These are phyloP conservation scores for Drosophila buzzatii DNA, from an alignment of 2,888 invertebrate genomes.

Conservation along the genomic window DNA sequence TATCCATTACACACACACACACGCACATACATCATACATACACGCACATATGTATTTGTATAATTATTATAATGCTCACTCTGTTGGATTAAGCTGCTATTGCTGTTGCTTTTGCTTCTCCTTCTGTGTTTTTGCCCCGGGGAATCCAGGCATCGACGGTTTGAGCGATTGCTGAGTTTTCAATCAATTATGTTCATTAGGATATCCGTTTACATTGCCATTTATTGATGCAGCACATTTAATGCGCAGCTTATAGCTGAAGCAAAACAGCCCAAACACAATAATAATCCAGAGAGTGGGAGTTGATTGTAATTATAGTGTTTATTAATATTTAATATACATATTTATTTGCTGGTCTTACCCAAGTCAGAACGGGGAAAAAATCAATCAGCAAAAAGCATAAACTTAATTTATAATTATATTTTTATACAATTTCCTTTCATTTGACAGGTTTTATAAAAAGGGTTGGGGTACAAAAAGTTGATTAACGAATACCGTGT, in stretches of 20 bases:
- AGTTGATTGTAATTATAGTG: neutral
- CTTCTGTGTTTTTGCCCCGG: constrained; percentile 8
- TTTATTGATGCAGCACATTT: constrained; percentile 33
- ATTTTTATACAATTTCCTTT: neutral
- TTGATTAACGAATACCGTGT: neutral
- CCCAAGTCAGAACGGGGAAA: neutral
- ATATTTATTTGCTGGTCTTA: neutral
- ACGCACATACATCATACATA: neutral
- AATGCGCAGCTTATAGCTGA: neutral
- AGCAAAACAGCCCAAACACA: neutral
- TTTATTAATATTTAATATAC: neutral
- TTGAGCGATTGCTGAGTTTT: constrained; percentile 62
- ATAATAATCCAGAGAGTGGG: neutral
- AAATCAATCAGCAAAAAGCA: neutral
- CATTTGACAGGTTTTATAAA: neutral
- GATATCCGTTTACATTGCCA: constrained; percentile 20
- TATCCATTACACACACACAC: constrained; percentile 10
- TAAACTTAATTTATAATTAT: neutral
- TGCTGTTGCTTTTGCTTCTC: constrained; percentile 18
- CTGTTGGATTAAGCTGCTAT: constrained; percentile 43
- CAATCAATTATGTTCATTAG: constrained; percentile 59
- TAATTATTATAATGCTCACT: constrained; percentile 66
- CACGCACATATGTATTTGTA: constrained; percentile 17
- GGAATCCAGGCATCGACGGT: constrained; percentile 25
- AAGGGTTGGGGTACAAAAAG: neutral